Conservation (phyloP, 1,140 invertebrate species). For the Camponotus vicinus region DNA sequence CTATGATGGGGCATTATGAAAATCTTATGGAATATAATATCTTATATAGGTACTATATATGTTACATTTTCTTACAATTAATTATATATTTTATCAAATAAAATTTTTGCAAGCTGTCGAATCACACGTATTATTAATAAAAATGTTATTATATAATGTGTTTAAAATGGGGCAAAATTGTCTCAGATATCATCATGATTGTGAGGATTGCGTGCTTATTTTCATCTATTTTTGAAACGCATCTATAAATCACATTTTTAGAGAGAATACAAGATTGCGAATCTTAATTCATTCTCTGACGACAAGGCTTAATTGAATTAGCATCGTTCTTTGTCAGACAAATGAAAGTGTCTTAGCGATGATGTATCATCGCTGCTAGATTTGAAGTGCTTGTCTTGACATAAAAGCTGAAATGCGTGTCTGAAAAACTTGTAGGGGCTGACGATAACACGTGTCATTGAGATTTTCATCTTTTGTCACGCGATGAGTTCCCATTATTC, state of each 20-base stretch:
- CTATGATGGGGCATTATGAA: not conserved
- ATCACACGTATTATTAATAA: slow-evolving; percentile 12
- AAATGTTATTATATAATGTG: not conserved
- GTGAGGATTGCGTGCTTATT: slow-evolving; percentile 11
- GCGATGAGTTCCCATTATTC: slow-evolving; percentile 40
- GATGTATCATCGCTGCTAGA: slow-evolving; percentile 58
- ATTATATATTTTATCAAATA: not conserved
- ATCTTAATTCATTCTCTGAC: not conserved
- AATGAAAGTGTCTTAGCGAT: slow-evolving; percentile 50
- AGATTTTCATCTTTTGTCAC: slow-evolving; percentile 60
- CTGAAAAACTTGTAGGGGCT: slow-evolving; percentile 21
- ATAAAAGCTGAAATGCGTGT: slow-evolving; percentile 46
- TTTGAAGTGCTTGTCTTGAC: slow-evolving; percentile 33
- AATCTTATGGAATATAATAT: not conserved
- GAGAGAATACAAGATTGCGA: slow-evolving; percentile 4
- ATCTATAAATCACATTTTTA: slow-evolving; percentile 19
- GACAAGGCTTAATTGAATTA: slow-evolving; percentile 59
- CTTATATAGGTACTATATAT: not conserved
- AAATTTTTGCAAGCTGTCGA: not conserved
- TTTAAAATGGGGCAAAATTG: not conserved
- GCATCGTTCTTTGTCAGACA: slow-evolving; percentile 24
- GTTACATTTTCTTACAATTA: too few species aligned
- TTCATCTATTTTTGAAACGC: not conserved
- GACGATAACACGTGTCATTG: slow-evolving; percentile 35
- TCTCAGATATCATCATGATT: not conserved